These are phyloP conservation scores for Drosophila gaucha DNA, from an alignment of 2,888 invertebrate genomes.

Conservation along the genomic window DNA sequence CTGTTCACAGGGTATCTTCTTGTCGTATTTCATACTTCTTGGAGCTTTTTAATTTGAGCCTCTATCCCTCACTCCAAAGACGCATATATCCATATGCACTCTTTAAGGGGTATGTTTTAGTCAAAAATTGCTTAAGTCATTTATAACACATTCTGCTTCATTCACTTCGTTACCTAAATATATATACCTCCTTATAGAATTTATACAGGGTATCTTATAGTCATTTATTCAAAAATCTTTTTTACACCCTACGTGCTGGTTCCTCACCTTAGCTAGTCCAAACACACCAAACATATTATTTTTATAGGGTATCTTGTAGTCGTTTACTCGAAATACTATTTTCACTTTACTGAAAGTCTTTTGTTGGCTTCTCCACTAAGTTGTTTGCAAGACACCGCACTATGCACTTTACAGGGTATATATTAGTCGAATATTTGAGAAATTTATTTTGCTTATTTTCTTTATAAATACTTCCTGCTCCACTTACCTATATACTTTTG, in stretches of 20 bases:
- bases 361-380: neutral
- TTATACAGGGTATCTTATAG: neutral
- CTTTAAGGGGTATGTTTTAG: too few relatives aligned
- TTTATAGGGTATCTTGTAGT: neutral
- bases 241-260: neutral
- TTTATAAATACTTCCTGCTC: too few relatives aligned
- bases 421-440: neutral
- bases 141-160: too few relatives aligned
- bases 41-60: too few relatives aligned
- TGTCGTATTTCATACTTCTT: too few relatives aligned
- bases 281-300: neutral
- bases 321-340: neutral
- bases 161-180: neutral
- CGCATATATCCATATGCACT: too few relatives aligned
- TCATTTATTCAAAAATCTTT: neutral
- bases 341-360: too few relatives aligned
- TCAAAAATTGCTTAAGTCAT: neutral
- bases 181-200: neutral
- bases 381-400: too few relatives aligned
- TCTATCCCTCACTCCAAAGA: too few relatives aligned
- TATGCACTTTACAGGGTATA: neutral
- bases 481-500: conserved; percentile 96
- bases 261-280: neutral
- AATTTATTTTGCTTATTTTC: neutral
- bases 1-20: too few relatives aligned